Conservation (phyloP, 2,113 vertebrate species). For the Pseudolaguvia tuberculata region DNA sequence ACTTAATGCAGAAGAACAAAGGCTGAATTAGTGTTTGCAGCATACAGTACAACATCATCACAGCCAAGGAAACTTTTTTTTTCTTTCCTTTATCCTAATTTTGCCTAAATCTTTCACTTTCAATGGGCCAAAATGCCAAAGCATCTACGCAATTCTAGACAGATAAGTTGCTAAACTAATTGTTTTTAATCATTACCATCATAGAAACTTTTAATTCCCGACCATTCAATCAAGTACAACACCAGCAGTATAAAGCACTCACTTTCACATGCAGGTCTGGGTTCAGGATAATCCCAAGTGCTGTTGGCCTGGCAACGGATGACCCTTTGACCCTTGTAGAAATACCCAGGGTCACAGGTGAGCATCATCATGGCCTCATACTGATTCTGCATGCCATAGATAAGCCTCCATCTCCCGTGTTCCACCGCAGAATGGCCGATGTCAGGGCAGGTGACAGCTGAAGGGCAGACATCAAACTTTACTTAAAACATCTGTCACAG, state of each 20-base stretch:
- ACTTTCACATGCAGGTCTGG: slow-evolving; percentile 86
- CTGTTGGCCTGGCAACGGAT: slow-evolving; percentile 87
- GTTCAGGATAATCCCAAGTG: slow-evolving; percentile 86
- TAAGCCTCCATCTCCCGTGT: slow-evolving; percentile 91
- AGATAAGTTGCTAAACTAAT: background rate
- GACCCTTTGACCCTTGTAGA: slow-evolving; percentile 87
- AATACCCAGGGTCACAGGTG: slow-evolving; percentile 93
- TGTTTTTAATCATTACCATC: background rate
- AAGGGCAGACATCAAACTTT: slow-evolving; percentile 3
- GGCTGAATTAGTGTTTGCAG: background rate
- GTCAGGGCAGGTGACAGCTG: slow-evolving; percentile 88
- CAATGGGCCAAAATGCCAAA: background rate
- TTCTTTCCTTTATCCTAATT: background rate
- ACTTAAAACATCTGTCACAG: background rate
- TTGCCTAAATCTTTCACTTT: background rate
- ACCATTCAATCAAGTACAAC: background rate
- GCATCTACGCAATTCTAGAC: background rate
- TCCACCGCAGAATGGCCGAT: slow-evolving; percentile 82
- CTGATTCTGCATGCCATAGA: slow-evolving; percentile 87
- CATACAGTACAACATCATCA: background rate
- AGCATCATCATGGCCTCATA: slow-evolving; percentile 92
- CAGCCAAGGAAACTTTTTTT: too few species aligned
- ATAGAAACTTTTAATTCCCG: background rate
- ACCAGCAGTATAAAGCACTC: slow-evolving; percentile 55
- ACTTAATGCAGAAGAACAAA: slow-evolving; percentile 67